Evolutionary conservation across 2,888 invertebrate genomes (phyloP), one percentile per base, ranked within the genome.

Genomic region (Steinernema hermaphroditum): DNA sequence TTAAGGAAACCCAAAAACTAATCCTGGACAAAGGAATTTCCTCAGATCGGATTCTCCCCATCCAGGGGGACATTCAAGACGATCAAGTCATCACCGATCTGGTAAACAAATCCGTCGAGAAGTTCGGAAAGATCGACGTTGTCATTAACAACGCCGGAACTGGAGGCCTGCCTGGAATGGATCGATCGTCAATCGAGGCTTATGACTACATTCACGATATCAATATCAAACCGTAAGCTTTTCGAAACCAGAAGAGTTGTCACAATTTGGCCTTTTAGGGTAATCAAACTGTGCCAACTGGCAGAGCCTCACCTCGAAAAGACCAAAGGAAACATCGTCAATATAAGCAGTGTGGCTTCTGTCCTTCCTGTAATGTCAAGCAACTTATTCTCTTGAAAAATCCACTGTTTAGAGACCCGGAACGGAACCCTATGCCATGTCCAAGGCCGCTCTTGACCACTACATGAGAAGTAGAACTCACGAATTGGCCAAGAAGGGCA

Each of bases 81-180:
- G 73, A 73, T 16, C 19, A 73, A 12, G 73, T 73, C 9, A 43
- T 73, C 37, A 34, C 62, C 22, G 71, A 71, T 16, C 29, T 73
- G 16, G 54, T 73, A 16, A 41, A 72, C 43, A 72, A 73, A 34
- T 74, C 73, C 9, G 32, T 73, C 46, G 62, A 73, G 46, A 73
- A 73, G n/a, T 73, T 74, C 49, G 73, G 73, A 19, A 43, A 54
- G 22, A 73, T 73, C 37, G 73, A 73, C 72, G 73, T 74, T 27
- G 4, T 73, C 8, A 46, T 46, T 2, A 70, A 70, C 70, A 70
- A 70, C 70, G 70, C 70, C 1, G 70, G 27, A 2, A 24, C 2
- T 4, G 12, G 16, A 2, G 49, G 49, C 16, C 24, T 27, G 1
- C n/a, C 27, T 2, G 41, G 27, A 4, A 12, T 37, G 8, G 70